A percentile compares a stretch with the other conserved stretches of the same genome.
Evolutionary conservation across 2,113 vertebrate genomes (phyloP).

Genomic region (Arenaria interpres): DNA sequence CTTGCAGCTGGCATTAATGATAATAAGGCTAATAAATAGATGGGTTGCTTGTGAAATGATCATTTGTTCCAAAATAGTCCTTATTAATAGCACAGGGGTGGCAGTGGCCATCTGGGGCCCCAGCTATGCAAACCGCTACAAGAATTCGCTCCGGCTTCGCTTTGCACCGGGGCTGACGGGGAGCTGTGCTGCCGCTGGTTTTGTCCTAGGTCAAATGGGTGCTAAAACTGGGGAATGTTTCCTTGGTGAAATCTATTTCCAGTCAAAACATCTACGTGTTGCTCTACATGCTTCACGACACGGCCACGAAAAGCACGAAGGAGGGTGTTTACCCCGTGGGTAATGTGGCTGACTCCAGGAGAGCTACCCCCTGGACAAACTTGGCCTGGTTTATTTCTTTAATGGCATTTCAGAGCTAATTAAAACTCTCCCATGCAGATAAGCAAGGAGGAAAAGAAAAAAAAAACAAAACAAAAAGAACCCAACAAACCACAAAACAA

Average conservation of each 20-base stretch:
- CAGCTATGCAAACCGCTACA: neutral
- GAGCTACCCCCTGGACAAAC: neutral
- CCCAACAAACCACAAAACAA: too few species aligned
- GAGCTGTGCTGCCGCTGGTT: neutral
- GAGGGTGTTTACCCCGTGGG: neutral
- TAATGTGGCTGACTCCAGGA: neutral
- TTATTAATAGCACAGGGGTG: constrained; percentile 23
- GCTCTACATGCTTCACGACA: neutral
- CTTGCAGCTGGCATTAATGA: neutral
- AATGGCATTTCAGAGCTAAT: neutral
- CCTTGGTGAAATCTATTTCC: constrained; percentile 12
- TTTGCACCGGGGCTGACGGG: neutral
- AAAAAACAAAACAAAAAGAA: too few species aligned
- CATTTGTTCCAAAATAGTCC: neutral
- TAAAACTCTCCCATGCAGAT: neutral
- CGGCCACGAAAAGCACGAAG: neutral
- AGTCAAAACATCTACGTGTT: neutral
- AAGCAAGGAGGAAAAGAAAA: neutral
- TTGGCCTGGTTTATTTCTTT: neutral
- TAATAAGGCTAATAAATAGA: neutral
- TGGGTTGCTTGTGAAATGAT: neutral
- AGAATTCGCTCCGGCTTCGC: neutral
- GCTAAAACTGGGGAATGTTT: neutral
- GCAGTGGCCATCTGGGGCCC: neutral
- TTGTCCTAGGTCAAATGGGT: neutral